A percentile compares a stretch with the other conserved stretches of the same genome.
phyloP scores from a whole-genome alignment of 2,113 vertebrate species.

The Percina caprodes region DNA sequence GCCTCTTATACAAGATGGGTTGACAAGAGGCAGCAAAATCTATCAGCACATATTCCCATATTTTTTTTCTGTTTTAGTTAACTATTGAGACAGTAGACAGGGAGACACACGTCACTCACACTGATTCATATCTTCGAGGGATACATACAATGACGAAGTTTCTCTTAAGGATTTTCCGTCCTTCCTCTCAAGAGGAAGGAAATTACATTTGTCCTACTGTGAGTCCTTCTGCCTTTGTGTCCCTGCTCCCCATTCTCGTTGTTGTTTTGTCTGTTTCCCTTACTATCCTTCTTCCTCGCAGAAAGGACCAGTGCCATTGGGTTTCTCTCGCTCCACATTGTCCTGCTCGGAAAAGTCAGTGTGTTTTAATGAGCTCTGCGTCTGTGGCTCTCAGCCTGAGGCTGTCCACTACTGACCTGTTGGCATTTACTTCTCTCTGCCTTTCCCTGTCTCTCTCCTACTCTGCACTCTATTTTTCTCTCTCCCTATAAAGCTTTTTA shows the following conservation, averaged over 20 bases:
- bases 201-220: slow-evolving; percentile 28
- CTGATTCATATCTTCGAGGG: slow-evolving; percentile 45
- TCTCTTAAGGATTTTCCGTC: slow-evolving; percentile 13
- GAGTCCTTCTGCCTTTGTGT: slow-evolving; percentile 36
- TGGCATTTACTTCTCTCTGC: slow-evolving; percentile 75
- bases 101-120: slow-evolving; percentile 23
- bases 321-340: slow-evolving; percentile 54
- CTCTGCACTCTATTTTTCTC: slow-evolving; percentile 7
- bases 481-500: slow-evolving; percentile 35
- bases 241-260: slow-evolving; percentile 39
- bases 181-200: slow-evolving; percentile 19
- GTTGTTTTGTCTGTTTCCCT: slow-evolving; percentile 55
- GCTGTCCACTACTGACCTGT: slow-evolving; percentile 77
- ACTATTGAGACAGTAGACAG: slow-evolving; percentile 4
- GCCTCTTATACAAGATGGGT: background rate
- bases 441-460: slow-evolving; percentile 38
- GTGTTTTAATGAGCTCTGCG: slow-evolving; percentile 81
- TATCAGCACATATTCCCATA: background rate
- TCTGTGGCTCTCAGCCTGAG: slow-evolving; percentile 72
- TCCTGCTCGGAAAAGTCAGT: slow-evolving; percentile 62
- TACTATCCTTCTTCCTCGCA: slow-evolving; percentile 46
- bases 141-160: background rate
- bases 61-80: slow-evolving; percentile 19
- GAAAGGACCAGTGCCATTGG: slow-evolving; percentile 58
- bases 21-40: slow-evolving; percentile 15